Percentiles rank a stretch among this genome's conserved stretches.
Evolutionary conservation across 2,113 vertebrate genomes (phyloP).

Genomic region (Podilymbus podiceps): DNA sequence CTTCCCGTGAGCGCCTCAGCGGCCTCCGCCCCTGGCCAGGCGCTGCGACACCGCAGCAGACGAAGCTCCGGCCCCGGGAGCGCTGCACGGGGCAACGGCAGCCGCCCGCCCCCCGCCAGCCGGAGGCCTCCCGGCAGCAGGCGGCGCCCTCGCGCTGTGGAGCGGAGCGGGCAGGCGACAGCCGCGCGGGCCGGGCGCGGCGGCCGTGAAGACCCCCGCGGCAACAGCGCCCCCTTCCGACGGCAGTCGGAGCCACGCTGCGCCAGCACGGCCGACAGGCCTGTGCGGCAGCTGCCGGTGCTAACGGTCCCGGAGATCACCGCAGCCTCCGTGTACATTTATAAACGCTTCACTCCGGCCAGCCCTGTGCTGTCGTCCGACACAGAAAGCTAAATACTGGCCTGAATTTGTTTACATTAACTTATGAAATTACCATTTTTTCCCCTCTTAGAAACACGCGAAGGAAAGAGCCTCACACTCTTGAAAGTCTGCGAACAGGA

Average conservation of each 20-base stretch:
- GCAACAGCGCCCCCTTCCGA: too few species aligned
- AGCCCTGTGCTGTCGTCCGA: fast-evolving
- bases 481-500: neutral
- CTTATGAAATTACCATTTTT: neutral
- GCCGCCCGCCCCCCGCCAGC: too few species aligned
- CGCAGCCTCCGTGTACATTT: neutral
- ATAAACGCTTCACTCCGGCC: fast-evolving
- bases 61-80: too few species aligned
- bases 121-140: neutral
- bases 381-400: neutral
- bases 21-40: too few species aligned
- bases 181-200: too few species aligned
- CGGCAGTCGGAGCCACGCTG: fast-evolving
- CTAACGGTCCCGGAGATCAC: neutral
- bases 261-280: neutral
- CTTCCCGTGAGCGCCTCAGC: too few species aligned
- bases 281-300: fast-evolving
- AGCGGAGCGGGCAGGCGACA: too few species aligned
- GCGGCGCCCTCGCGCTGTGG: neutral
- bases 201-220: too few species aligned
- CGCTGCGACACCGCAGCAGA: too few species aligned
- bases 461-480: neutral
- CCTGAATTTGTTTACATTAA: neutral
- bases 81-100: too few species aligned
- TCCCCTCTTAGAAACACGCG: neutral